These are phyloP conservation scores for Gryllus longicercus DNA, from an alignment of 2,888 invertebrate genomes.

Conservation along the genomic window DNA sequence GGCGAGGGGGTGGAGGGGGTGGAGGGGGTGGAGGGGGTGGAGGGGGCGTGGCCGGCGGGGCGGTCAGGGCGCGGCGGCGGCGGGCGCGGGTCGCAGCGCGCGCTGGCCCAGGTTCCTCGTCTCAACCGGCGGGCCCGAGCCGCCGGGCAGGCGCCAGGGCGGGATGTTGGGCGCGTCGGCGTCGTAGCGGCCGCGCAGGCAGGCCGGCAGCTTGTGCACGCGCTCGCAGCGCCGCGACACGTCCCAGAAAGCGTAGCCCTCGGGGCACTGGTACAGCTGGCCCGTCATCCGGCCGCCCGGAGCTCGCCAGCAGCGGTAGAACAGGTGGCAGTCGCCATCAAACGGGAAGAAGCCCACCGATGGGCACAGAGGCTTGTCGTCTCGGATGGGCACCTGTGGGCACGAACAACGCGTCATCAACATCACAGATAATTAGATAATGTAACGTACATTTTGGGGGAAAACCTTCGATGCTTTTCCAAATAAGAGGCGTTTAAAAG, in stretches of 20 bases:
- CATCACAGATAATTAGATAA: not conserved
- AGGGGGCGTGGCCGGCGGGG: too few species aligned
- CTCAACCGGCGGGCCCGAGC: too few species aligned
- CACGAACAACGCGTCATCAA: constrained; percentile 36
- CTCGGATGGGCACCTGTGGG: constrained; percentile 23
- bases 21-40: too few species aligned
- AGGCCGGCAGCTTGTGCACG: constrained; percentile 35
- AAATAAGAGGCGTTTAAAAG: too few species aligned
- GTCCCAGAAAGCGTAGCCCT: constrained; percentile 72
- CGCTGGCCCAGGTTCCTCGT: too few species aligned
- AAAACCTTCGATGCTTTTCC: too few species aligned
- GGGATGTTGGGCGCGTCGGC: too few species aligned
- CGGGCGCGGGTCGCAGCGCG: too few species aligned
- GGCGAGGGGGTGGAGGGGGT: too few species aligned
- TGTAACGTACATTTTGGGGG: too few species aligned
- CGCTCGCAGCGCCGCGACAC: constrained; percentile 52
- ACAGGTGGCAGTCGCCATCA: constrained; percentile 64
- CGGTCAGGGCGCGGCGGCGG: too few species aligned
- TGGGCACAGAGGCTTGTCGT: constrained; percentile 49
- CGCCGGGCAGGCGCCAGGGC: too few species aligned
- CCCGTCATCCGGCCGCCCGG: constrained; percentile 58
- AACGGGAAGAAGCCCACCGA: constrained; percentile 66
- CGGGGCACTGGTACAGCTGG: constrained; percentile 72
- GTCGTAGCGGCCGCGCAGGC: constrained; percentile 26
- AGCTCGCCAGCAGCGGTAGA: constrained; percentile 65